Evolutionary conservation across 2,888 invertebrate species (phyloP).

Genomic region (Noctua pronuba): DNA sequence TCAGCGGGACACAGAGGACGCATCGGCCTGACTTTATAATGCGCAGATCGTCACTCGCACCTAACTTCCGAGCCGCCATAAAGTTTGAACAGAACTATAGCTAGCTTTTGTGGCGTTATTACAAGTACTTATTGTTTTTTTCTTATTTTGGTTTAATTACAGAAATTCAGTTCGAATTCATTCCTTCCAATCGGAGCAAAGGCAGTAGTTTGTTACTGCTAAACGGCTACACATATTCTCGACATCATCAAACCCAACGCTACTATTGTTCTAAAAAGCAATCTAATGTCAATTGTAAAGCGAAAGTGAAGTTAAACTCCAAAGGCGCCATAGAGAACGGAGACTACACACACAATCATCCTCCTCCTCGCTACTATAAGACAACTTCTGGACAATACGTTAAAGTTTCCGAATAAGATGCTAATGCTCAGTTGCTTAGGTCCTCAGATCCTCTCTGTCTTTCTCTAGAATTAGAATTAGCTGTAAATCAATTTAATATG

Average conservation of each 20-base stretch:
- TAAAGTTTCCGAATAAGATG: constrained; percentile 4
- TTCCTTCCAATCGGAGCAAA: constrained; percentile 43
- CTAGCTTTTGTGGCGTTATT: not conserved
- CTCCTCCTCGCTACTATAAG: constrained; percentile 9
- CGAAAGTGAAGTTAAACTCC: constrained; percentile 46
- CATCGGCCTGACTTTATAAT: too few species aligned
- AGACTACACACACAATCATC: constrained; percentile 15
- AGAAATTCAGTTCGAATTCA: constrained; percentile 52
- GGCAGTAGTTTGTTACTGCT: constrained; percentile 60
- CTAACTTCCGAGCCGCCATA: not conserved
- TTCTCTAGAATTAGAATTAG: not conserved
- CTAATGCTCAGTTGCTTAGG: not conserved
- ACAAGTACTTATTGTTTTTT: not conserved
- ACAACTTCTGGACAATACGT: constrained; percentile 2
- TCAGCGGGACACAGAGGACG: not conserved
- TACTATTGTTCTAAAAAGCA: constrained; percentile 63
- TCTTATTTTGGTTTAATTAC: not conserved
- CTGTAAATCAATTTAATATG: not conserved
- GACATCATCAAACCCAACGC: constrained; percentile 35
- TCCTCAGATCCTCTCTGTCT: not conserved
- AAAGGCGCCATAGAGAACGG: constrained; percentile 6
- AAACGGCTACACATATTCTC: constrained; percentile 62
- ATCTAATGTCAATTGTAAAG: constrained; percentile 43
- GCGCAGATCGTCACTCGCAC: not conserved
- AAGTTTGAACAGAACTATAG: not conserved